Evolutionary conservation across 2,888 invertebrate species (phyloP).

Genomic region (Dicyrtoma fusca): DNA sequence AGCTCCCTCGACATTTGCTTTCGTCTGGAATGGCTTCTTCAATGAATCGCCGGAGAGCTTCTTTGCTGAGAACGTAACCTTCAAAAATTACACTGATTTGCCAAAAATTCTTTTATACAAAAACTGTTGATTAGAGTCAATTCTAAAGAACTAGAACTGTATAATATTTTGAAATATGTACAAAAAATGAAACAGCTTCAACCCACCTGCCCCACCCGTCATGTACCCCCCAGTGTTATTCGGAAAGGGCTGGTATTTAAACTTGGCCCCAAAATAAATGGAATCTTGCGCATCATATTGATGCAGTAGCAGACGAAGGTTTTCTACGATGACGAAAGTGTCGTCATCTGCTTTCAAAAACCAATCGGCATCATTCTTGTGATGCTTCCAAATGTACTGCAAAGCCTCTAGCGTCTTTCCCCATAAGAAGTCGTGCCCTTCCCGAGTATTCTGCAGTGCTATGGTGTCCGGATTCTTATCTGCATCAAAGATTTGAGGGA

Average conservation of each 20-base stretch:
- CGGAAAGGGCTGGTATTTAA: constrained; percentile 67
- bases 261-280: constrained; percentile 87
- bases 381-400: constrained; percentile 80
- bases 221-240: constrained; percentile 61
- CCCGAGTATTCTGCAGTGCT: no score
- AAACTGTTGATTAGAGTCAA: not conserved
- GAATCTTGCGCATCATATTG: constrained; percentile 74
- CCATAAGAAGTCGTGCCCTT: constrained; percentile 90
- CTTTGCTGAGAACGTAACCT: constrained; percentile 91
- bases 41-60: constrained; percentile 77
- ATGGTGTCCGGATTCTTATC: no score
- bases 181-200: no score
- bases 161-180: no score
- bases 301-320: constrained; percentile 86
- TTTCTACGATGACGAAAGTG: constrained; percentile 83
- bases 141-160: no score
- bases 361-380: constrained; percentile 88
- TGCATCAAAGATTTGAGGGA: no score
- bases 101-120: no score
- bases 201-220: no score
- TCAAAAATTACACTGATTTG: constrained; percentile 44
- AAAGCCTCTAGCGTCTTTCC: constrained; percentile 95
- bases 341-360: constrained; percentile 95
- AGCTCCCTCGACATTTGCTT: constrained; percentile 70
- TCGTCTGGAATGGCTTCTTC: constrained; percentile 72